Conservation (phyloP, 2,797 vertebrate species). For the Hoplostethus atlanticus region DNA sequence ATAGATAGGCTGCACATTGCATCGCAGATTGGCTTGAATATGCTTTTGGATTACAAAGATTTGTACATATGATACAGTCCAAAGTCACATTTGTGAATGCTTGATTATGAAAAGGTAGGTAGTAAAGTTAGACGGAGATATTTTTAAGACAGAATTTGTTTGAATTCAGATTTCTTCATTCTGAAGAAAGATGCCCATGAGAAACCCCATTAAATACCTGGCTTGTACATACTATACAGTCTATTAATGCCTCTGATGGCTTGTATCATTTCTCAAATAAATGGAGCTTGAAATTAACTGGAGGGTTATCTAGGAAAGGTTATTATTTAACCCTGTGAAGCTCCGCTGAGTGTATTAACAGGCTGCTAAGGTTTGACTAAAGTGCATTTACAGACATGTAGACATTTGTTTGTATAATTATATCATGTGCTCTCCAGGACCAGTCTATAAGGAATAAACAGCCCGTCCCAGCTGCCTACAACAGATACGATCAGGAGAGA, state of each 20-base stretch:
- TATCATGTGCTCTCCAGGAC: conserved; percentile 83
- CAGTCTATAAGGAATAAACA: conserved; percentile 95
- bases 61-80: too few relatives aligned
- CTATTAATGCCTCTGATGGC: not conserved
- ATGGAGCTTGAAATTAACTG: conserved; percentile 49
- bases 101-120: not conserved
- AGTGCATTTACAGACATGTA: not conserved
- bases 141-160: too few relatives aligned
- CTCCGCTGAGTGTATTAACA: not conserved
- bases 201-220: not conserved
- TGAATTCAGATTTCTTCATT: not conserved
- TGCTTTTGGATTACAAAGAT: not conserved
- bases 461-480: conserved; percentile 95
- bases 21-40: not conserved
- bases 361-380: not conserved
- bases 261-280: conserved; percentile 10
- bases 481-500: conserved; percentile 98
- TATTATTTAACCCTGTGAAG: conserved; percentile 18
- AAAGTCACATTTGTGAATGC: not conserved
- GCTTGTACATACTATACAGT: not conserved
- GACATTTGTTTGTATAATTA: not conserved
- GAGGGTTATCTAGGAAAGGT: not conserved
- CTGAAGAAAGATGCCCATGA: conserved; percentile 1
- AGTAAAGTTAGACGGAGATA: not conserved
- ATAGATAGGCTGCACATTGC: not conserved